Conservation (phyloP, 2,113 vertebrate genomes). For the Macaca nemestrina region DNA sequence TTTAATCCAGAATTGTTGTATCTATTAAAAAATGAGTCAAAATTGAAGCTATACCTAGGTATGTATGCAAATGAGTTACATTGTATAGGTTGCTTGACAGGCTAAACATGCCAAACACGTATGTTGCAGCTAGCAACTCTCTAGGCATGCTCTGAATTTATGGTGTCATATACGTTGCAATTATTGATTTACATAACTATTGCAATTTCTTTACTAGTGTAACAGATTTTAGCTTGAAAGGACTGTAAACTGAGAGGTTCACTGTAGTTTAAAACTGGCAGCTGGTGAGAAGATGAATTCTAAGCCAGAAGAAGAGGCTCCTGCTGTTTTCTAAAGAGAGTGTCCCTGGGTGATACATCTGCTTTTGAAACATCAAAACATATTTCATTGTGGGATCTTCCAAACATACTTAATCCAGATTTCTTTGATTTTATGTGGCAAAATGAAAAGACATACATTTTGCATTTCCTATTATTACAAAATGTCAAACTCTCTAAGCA, state of each 20-base stretch:
- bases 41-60: conserved; percentile 63
- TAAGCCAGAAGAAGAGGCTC: conserved; percentile 94
- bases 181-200: conserved; percentile 87
- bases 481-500: conserved; percentile 42
- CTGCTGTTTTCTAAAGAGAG: conserved; percentile 93
- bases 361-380: conserved; percentile 94
- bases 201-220: conserved; percentile 80
- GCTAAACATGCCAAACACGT: conserved; percentile 45
- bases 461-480: conserved; percentile 60
- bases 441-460: conserved; percentile 72
- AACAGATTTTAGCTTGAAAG: conserved; percentile 87
- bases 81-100: conserved; percentile 63
- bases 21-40: conserved; percentile 75
- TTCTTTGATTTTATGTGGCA: conserved; percentile 71
- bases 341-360: conserved; percentile 95
- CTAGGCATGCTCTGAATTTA: conserved; percentile 81
- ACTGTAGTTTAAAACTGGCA: conserved; percentile 91
- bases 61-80: conserved; percentile 70
- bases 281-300: conserved; percentile 95
- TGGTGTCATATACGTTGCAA: conserved; percentile 79
- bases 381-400: conserved; percentile 84
- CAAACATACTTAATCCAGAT: conserved; percentile 76
- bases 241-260: conserved; percentile 84
- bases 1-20: conserved; percentile 56
- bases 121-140: conserved; percentile 75